phyloP scores from a whole-genome alignment of 2,888 invertebrate genomes.

The Scotopteryx bipunctaria region DNA sequence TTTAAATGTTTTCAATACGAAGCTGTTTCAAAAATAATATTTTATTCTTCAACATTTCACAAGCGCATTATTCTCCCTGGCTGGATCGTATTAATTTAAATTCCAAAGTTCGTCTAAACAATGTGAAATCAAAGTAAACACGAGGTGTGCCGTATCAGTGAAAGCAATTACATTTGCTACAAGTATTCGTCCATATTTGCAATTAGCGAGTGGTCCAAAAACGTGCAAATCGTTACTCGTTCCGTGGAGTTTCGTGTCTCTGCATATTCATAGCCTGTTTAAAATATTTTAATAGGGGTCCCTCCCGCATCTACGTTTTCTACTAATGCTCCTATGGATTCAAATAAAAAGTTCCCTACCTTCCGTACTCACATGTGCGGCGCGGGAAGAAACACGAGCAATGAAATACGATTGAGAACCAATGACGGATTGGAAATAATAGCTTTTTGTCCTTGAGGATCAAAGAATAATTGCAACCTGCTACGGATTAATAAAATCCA shows the following conservation, averaged over 20 bases:
- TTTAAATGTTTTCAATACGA: no score
- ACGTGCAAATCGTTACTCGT: conserved; percentile 81
- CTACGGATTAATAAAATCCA: not conserved
- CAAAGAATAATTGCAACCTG: not conserved
- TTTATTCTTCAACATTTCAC: not conserved
- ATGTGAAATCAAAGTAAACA: conserved; percentile 59
- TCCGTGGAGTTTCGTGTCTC: conserved; percentile 76
- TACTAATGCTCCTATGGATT: conserved; percentile 71
- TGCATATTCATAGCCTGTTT: conserved; percentile 83
- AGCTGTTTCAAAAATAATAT: no score
- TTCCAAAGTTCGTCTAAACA: conserved; percentile 13
- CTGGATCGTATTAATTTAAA: conserved; percentile 21
- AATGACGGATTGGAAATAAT: conserved; percentile 8
- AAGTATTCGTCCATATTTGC: conserved; percentile 81
- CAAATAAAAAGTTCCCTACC: conserved; percentile 59
- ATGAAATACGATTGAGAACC: not conserved
- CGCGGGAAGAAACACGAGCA: not conserved
- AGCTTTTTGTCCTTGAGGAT: not conserved
- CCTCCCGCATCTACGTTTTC: conserved; percentile 68
- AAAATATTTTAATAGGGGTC: conserved; percentile 82
- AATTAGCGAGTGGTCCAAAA: conserved; percentile 81
- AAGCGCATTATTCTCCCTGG: not conserved
- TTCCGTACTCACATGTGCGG: not conserved
- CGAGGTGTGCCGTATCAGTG: conserved; percentile 66
- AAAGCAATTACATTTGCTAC: conserved; percentile 80